These are phyloP conservation scores for Eupithecia dodoneata DNA, from an alignment of 2,888 invertebrate genomes.

Conservation along the genomic window DNA sequence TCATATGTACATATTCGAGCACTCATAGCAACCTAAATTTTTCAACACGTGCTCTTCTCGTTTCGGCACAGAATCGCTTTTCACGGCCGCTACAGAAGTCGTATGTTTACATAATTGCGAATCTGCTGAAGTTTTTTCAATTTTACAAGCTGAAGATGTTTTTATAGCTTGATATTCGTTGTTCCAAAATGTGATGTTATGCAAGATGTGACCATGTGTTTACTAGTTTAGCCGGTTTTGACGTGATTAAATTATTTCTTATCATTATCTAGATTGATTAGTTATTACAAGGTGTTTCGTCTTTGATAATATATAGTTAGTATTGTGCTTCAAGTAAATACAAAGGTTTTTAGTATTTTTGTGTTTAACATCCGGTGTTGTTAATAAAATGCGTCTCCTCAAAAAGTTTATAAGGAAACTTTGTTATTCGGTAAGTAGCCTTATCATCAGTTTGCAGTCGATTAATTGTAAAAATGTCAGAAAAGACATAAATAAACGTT, in stretches of 20 bases:
- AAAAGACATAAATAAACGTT: background rate
- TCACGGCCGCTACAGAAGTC: constrained; percentile 24
- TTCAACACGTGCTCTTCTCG: constrained; percentile 21
- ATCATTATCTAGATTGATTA: constrained; percentile 16
- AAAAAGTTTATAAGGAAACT: constrained; percentile 46
- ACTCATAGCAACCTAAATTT: constrained; percentile 21
- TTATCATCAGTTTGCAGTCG: background rate
- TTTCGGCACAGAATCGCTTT: constrained; percentile 25
- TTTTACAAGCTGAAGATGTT: constrained; percentile 54
- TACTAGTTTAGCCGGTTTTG: constrained; percentile 20
- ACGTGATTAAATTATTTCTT: constrained; percentile 23
- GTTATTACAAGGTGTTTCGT: background rate
- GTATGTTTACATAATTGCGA: constrained; percentile 39
- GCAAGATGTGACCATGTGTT: constrained; percentile 58
- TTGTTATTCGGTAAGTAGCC: constrained; percentile 44
- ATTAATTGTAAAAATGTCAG: background rate
- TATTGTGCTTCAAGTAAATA: background rate
- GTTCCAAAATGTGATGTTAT: constrained; percentile 47
- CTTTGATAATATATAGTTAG: background rate
- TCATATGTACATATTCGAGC: background rate
- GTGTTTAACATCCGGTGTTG: background rate
- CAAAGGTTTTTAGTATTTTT: background rate
- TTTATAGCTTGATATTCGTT: constrained; percentile 51
- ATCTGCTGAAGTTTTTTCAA: constrained; percentile 61
- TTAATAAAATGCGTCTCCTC: constrained; percentile 43